Conservation (phyloP, 2,797 vertebrate species). For the Rousettus madagascariensis region DNA sequence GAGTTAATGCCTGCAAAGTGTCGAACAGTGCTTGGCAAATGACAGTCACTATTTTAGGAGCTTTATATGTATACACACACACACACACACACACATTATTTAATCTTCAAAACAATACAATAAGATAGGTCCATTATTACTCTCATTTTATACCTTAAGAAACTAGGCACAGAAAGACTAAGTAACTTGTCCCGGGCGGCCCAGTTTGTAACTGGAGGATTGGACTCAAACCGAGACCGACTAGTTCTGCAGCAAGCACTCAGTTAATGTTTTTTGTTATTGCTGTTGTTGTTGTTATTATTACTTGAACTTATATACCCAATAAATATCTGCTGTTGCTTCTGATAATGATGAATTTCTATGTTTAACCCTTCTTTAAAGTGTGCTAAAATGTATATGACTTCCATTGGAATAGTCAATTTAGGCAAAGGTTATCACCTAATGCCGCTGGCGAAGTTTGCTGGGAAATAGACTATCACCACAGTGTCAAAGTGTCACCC, state of each 20-base stretch:
- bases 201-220: neutral
- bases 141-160: constrained; percentile 18
- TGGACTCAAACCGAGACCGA: neutral
- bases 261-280: neutral
- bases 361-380: neutral
- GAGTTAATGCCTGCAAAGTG: neutral
- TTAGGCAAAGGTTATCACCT: neutral
- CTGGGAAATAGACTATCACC: neutral
- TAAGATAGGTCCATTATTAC: neutral
- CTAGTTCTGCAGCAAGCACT: neutral
- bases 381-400: neutral
- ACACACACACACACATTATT: neutral
- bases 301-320: neutral
- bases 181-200: neutral
- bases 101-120: neutral
- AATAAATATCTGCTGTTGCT: neutral
- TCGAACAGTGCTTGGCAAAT: neutral
- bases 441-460: neutral
- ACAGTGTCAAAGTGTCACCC: neutral
- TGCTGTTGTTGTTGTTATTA: neutral
- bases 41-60: neutral
- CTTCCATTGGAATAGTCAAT: neutral
- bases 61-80: neutral
- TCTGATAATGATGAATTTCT: neutral
- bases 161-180: neutral